Evolutionary conservation across 1,140 invertebrate species (phyloP), one percentile per base, ranked within the genome.

Genomic region (Lineus longissimus): DNA sequence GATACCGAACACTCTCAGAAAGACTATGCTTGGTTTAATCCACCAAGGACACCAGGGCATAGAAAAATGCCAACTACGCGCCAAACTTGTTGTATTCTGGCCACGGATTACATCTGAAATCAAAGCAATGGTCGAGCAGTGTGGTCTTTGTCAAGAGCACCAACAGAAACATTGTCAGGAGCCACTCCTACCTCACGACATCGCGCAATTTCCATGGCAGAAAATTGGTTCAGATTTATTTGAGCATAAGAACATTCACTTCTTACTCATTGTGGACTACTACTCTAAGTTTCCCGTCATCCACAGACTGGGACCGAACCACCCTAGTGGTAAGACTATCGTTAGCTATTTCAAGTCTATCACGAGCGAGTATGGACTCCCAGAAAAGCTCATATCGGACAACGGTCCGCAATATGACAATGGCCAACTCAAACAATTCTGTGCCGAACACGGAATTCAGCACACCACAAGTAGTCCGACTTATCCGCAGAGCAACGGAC

Each of bases 1-100:
- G 6, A 59, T 68, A 36, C 66, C 58, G 15, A 17, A 17, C 7
- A 19, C 51, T 51, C 29, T 40, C 13, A 45, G 55, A 22, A 51
- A 63, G 55, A 29, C 61, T 57, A 65, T 65, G 63, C 22, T 65
- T 2, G 30, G 62, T 6, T 57, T 59, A 58, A 61, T 65, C 13
- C 54, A 65, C 19, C 36, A 51, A 55, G 45, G 15, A 31, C 30
- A 33, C 56, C 17, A 17, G 33, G 56, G 56, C 56, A 58, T 58
- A 17, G 25, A 31, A 13, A 25, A 11, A 25, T 58, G 56, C 27
- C 13, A 17, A 58, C 23, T 17, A 58, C 13, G 56, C 9, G 56
- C 56, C 17, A 9, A 30, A 31, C 15, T 31, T 13, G 13, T 17
- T 9, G 22, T 58, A 15, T 58, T 31, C 22, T 58, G 56, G 56